Evolutionary conservation across 2,113 vertebrate species (phyloP), one percentile per base, ranked within the genome.

Genomic region (Paralichthys olivaceus): DNA sequence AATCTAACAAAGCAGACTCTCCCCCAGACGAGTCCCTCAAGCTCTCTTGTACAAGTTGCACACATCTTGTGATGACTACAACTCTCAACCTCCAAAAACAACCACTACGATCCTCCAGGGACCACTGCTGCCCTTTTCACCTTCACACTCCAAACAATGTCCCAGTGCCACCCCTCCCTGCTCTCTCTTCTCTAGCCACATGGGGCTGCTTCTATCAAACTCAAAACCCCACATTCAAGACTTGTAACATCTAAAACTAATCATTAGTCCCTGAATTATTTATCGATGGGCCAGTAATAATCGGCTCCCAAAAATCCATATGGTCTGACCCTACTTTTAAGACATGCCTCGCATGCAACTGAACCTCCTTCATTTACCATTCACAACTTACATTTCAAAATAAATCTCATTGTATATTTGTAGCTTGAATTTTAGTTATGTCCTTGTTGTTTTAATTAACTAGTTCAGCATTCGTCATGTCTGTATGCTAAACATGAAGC

Each of bases 111-210:
- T 65, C 59, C 62, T 65, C 45, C 47, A 54, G 59, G 66, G 47
- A 58, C 34, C n/a, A 4, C 67, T 20, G 45, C 53, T 62, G 76
- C 77, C 56, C 55, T 82, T 62, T 73, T 87, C 61, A 69, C 66
- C 75, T 70, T 73, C 76, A 76, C 75, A 73, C 63, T 28, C 28
- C 26, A 60, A 43, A 76, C 19, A 65, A 28, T 47, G 59, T 47
- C 17, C 29, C 54, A 37, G 28, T 55, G 26, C 63, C 68, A 72
- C 58, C 32, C 63, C 25, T 8, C 25, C 17, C 37, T 2, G 2
- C 47, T 74, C 69, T 64, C 60, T 47, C 19, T 60, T 23, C 25
- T 59, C 5, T 0, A 26, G 12, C 57, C 26, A 25, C 65, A 65
- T 56, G 58, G 57, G 54, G 72, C 72, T 56, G 20, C 12, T 64